Percentiles rank a stretch among this genome's conserved stretches.
phyloP scores from a whole-genome alignment of 2,797 vertebrate species.

The Phoebastria nigripes region DNA sequence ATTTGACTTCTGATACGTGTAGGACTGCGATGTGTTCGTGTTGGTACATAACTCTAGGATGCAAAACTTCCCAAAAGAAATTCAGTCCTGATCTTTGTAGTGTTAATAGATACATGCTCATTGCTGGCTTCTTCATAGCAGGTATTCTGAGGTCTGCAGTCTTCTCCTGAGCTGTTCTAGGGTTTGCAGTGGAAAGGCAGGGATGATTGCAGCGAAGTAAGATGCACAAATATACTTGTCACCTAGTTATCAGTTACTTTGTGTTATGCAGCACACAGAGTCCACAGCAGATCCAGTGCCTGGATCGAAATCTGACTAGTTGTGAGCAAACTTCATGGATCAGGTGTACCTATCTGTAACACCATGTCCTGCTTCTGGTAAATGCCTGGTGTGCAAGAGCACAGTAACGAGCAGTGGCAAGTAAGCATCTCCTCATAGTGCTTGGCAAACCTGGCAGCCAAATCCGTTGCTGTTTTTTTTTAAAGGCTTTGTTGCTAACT shows the following conservation, averaged over 20 bases:
- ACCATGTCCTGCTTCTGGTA: background rate
- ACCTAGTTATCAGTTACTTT: background rate
- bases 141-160: background rate
- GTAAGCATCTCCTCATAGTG: background rate
- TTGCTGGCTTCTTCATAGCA: background rate
- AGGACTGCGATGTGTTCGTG: background rate
- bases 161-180: background rate
- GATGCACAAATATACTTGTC: background rate
- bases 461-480: background rate
- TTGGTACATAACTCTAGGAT: background rate
- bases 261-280: background rate
- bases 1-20: background rate
- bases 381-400: background rate
- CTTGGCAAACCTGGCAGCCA: background rate
- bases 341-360: background rate
- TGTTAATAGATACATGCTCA: fast-evolving
- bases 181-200: background rate
- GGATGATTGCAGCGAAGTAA: background rate
- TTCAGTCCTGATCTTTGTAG: background rate
- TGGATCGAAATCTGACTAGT: fast-evolving
- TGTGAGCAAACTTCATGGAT: background rate
- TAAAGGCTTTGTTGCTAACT: background rate
- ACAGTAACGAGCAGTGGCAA: background rate
- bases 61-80: background rate
- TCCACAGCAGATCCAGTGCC: background rate